Evolutionary conservation across 2,797 vertebrate species (phyloP).

Genomic region (Semaprochilodus insignis): DNA sequence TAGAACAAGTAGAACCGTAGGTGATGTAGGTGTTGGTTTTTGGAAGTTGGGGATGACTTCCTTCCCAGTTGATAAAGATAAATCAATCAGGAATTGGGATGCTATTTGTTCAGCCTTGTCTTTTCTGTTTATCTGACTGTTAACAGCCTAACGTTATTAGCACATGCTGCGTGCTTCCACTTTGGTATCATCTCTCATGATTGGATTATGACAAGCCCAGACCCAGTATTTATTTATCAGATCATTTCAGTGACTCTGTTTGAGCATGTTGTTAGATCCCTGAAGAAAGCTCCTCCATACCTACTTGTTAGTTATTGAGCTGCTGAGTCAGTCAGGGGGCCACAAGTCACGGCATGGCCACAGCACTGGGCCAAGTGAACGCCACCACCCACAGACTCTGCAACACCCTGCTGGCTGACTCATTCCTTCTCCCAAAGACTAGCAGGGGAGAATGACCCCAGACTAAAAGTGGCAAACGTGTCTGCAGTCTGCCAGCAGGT

Average conservation of each 20-base stretch:
- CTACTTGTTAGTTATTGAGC: no score
- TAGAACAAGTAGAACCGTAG: neutral
- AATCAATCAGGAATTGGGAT: neutral
- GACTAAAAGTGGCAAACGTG: constrained; percentile 13
- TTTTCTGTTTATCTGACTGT: neutral
- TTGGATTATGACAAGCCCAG: neutral
- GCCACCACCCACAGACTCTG: neutral
- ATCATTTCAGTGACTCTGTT: no score
- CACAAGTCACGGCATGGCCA: no score
- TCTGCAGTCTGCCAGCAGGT: constrained; percentile 31
- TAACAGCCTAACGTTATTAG: neutral
- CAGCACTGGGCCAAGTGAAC: neutral
- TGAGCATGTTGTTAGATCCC: no score
- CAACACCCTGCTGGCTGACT: constrained; percentile 35
- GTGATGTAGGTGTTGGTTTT: neutral
- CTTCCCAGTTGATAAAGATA: neutral
- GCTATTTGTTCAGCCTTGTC: neutral
- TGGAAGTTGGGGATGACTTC: neutral
- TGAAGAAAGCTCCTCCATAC: no score
- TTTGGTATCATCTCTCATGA: neutral
- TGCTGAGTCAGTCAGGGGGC: neutral
- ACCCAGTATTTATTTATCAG: no score
- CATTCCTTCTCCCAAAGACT: constrained; percentile 14
- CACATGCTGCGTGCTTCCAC: neutral
- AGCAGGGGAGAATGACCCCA: constrained; percentile 1